phyloP scores from a whole-genome alignment of 2,113 vertebrate genomes.

The Psophia crepitans region DNA sequence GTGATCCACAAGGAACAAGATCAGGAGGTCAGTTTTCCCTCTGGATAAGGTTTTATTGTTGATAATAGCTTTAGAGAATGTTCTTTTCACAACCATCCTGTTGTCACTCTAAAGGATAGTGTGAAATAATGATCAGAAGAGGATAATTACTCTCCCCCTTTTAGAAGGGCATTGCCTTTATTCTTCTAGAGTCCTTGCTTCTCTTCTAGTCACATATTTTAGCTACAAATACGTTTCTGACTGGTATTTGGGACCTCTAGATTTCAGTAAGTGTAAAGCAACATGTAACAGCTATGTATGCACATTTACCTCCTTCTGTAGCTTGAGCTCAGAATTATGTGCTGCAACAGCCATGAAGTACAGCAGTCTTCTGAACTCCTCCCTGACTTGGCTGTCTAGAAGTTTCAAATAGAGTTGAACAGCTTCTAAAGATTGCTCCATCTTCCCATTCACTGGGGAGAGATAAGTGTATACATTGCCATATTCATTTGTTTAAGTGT shows the following conservation, averaged over 20 bases:
- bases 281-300: background rate
- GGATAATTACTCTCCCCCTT: background rate
- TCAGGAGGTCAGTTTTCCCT: conserved; percentile 93
- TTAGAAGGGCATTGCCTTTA: background rate
- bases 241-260: background rate
- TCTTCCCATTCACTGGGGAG: conserved; percentile 90
- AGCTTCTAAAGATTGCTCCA: conserved; percentile 87
- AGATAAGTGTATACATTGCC: background rate
- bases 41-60: conserved; percentile 88
- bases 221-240: background rate
- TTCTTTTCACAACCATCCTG: conserved; percentile 94
- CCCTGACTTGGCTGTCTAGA: conserved; percentile 84
- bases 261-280: background rate
- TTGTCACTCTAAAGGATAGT: conserved; percentile 84
- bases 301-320: conserved; percentile 87
- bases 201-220: background rate
- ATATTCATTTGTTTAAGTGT: background rate
- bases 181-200: background rate
- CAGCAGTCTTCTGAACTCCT: conserved; percentile 90
- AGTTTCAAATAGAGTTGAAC: conserved; percentile 93
- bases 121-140: background rate
- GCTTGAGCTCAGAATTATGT: conserved; percentile 81
- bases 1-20: conserved; percentile 94
- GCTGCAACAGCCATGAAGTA: conserved; percentile 92
- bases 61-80: conserved; percentile 89